phyloP scores from a whole-genome alignment of 2,113 vertebrate genomes.

The Cacatua alba region DNA sequence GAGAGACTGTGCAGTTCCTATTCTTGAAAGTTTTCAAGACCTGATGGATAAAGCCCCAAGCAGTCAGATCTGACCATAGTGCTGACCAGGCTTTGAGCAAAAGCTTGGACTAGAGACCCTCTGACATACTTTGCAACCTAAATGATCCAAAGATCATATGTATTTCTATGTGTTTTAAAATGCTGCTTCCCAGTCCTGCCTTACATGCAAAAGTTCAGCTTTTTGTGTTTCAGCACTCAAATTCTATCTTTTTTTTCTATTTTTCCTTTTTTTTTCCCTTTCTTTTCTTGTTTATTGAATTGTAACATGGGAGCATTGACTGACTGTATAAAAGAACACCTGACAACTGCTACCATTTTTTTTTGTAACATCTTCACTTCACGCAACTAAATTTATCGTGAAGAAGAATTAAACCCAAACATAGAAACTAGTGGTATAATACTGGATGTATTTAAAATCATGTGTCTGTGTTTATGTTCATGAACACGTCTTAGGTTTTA shows the following conservation, averaged over 20 bases:
- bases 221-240: neutral
- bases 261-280: neutral
- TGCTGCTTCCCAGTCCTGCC: neutral
- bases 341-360: neutral
- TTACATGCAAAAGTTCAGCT: neutral
- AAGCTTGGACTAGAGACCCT: neutral
- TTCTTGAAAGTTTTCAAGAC: neutral
- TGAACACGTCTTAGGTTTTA: neutral
- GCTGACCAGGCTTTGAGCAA: neutral
- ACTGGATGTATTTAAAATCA: neutral
- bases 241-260: neutral
- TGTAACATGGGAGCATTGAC: neutral
- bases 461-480: fast-evolving
- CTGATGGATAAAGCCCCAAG: neutral
- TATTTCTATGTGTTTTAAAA: neutral
- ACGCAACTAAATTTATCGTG: neutral
- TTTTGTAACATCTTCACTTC: neutral
- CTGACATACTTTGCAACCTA: neutral
- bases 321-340: neutral
- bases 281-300: neutral
- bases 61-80: neutral
- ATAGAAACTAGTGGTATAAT: neutral
- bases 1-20: neutral
- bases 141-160: neutral
- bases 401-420: neutral